phyloP scores from a whole-genome alignment of 2,888 invertebrate species.

The Spialia ferax region DNA sequence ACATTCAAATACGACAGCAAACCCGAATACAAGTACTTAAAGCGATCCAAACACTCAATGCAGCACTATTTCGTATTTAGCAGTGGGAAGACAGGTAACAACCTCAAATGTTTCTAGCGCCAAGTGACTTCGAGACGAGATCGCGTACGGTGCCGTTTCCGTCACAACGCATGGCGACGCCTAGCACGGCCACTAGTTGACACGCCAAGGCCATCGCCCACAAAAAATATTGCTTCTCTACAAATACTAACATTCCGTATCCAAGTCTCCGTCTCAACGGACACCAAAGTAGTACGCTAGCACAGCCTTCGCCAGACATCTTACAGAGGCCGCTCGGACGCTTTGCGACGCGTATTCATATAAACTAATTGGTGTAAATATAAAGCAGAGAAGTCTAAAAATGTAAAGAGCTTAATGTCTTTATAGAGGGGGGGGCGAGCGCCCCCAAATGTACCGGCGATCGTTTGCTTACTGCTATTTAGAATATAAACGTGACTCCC shows the following conservation, averaged over 20 bases:
- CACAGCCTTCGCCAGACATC: neutral
- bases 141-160: neutral
- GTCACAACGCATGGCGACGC: constrained; percentile 14
- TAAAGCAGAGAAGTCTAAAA: constrained; percentile 30
- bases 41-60: constrained; percentile 4
- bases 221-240: constrained; percentile 28
- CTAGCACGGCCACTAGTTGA: constrained; percentile 28
- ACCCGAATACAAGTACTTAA: neutral
- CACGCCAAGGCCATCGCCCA: neutral
- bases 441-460: constrained; percentile 8
- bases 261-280: neutral
- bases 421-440: constrained; percentile 6
- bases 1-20: neutral
- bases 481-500: constrained; percentile 32
- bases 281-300: neutral
- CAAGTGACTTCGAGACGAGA: neutral
- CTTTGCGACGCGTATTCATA: constrained; percentile 2
- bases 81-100: constrained; percentile 37
- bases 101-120: constrained; percentile 20
- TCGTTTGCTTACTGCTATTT: constrained; percentile 23
- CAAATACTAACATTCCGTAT: constrained; percentile 14
- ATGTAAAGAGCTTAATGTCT: constrained; percentile 23
- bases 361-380: constrained; percentile 29
- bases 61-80: constrained; percentile 23
- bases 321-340: constrained; percentile 11